Evolutionary conservation across 2,797 vertebrate species (phyloP), one percentile per base, ranked within the genome.

Genomic region (Hyperoplus immaculatus): DNA sequence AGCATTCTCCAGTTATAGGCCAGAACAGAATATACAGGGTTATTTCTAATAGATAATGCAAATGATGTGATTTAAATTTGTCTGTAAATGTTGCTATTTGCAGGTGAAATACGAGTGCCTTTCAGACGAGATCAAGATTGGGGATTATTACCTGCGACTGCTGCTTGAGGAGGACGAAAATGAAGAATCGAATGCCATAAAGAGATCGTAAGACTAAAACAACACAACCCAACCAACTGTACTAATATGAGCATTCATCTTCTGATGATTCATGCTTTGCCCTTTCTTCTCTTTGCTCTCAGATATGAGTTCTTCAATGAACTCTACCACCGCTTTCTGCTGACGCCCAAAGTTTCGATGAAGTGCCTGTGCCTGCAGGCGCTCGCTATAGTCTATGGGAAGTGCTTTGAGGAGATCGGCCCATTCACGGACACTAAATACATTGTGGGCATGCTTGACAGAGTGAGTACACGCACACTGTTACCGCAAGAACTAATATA

Each of bases 251-350:
- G 61, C 7, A 1, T 41, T 56, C 16, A 29, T 12, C 12, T 6
- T 10, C 14, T n/a, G 11, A 76, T 6, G 8, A 75, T 13, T 74
- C 16, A 62, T 0, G 10, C 61, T 16, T 67, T 38, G 36, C 13
- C 29, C 41, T 16, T 15, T 41, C 18, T 60, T 29, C 12, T 39
- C 8, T 79, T 42, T 65, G 10, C 29, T 69, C 68, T 49, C 80
- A 99, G 98, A 69, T 98, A 99, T 0, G 98, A 99, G 89, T 99
- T 99, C 92, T 99, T 99, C 93, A 99, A 99, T 82, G 98, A 99
- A 50, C 96, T 99, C 64, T 99, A 99, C 92, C 98, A 99, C 86
- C 98, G 98, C 53, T 99, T 99, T 90, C 95, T 99, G 90, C 97
- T 99, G 49, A 99, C 98, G 10, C 98, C 98, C 73, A 99, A 99